Percentiles rank a stretch among this genome's conserved stretches.
phyloP scores from a whole-genome alignment of 2,888 invertebrate genomes.

The Dexiosoma caninum region DNA sequence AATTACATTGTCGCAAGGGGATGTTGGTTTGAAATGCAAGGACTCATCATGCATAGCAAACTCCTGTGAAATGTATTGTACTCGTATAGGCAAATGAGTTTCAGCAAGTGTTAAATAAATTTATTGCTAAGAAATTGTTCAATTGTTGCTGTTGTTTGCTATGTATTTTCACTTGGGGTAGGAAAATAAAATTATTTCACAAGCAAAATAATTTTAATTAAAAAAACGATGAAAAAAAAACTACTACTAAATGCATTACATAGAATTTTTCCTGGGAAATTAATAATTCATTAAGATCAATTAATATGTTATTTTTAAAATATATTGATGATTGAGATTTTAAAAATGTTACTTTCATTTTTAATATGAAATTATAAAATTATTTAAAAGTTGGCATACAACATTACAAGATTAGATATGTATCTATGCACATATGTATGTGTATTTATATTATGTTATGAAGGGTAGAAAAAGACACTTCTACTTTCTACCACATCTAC shows the following conservation, averaged over 20 bases:
- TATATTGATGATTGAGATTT: not conserved
- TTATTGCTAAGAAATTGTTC: slow-evolving; percentile 48
- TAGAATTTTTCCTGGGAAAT: slow-evolving; percentile 29
- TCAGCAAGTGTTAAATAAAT: slow-evolving; percentile 59
- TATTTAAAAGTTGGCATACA: no score
- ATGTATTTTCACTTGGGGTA: not conserved
- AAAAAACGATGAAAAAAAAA: slow-evolving; percentile 29
- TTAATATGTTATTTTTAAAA: not conserved
- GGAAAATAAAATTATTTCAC: slow-evolving; percentile 18
- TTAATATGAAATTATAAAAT: not conserved
- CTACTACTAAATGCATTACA: slow-evolving; percentile 10
- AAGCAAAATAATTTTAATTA: slow-evolving; percentile 56
- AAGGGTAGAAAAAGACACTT: no score
- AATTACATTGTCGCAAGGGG: slow-evolving; percentile 71
- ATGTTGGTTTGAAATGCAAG: slow-evolving; percentile 43
- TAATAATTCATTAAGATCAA: slow-evolving; percentile 32
- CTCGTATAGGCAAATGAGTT: slow-evolving; percentile 30
- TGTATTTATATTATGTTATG: no score
- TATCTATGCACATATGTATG: no score
- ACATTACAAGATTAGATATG: no score
- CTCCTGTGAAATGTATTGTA: not conserved
- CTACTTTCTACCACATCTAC: no score
- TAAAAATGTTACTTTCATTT: not conserved
- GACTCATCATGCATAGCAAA: not conserved
- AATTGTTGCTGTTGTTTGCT: not conserved